A percentile compares a stretch with the other conserved stretches of the same genome.
Conservation (phyloP, 2,797 vertebrate genomes). For the Rhodeus uyekii region DNA sequence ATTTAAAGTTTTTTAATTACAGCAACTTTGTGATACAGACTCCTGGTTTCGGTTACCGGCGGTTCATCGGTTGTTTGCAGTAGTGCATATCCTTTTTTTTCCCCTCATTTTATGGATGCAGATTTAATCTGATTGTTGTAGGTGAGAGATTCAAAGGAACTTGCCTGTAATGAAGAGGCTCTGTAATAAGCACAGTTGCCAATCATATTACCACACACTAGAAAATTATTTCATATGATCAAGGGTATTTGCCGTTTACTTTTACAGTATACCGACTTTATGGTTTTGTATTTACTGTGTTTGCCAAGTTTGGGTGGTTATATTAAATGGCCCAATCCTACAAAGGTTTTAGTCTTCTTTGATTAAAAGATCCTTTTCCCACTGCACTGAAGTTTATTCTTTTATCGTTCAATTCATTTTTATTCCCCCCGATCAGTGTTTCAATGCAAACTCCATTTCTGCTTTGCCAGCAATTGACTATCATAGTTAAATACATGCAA, state of each 20-base stretch:
- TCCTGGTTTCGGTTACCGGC: conserved; percentile 54
- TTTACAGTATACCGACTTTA: conserved; percentile 52
- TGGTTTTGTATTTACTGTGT: conserved; percentile 50
- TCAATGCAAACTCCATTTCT: not conserved
- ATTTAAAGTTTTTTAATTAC: conserved; percentile 69
- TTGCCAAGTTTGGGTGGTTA: conserved; percentile 49
- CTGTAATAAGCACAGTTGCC: conserved; percentile 56
- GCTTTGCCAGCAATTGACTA: conserved; percentile 16
- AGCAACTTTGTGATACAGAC: conserved; percentile 74
- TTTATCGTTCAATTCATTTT: not conserved
- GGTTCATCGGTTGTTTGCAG: conserved; percentile 53
- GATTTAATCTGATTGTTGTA: conserved; percentile 28
- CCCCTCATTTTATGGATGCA: conserved; percentile 46
- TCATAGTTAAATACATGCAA: not conserved
- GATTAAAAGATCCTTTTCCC: conserved; percentile 7
- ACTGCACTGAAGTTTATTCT: conserved; percentile 18
- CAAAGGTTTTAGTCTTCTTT: conserved; percentile 19
- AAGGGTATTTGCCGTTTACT: conserved; percentile 44
- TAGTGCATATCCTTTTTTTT: conserved; percentile 44
- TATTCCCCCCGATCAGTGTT: not conserved
- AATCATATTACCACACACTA: conserved; percentile 44
- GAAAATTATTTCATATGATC: conserved; percentile 12
- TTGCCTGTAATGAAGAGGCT: conserved; percentile 37
- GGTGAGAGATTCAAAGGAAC: conserved; percentile 26
- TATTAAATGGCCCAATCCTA: conserved; percentile 36